phyloP scores from a whole-genome alignment of 2,888 invertebrate genomes.

The Spilarctia lutea region DNA sequence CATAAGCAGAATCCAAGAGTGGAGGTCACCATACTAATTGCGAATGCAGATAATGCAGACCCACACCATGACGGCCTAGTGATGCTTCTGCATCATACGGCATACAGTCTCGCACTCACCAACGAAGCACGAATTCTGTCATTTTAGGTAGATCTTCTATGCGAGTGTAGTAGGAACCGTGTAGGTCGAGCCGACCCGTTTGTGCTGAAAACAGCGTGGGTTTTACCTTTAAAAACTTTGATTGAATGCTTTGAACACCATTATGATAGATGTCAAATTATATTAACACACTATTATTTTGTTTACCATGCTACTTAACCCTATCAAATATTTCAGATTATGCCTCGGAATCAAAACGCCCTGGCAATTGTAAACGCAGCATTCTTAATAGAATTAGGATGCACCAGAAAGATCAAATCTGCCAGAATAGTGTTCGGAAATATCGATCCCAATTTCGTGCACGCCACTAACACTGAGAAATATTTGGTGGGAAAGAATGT shows the following conservation, averaged over 20 bases:
- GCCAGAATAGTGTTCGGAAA: constrained; percentile 90
- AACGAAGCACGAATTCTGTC: too few species aligned
- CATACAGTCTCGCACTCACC: too few species aligned
- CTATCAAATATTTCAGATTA: constrained; percentile 84
- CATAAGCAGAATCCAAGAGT: too few species aligned
- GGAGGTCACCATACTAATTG: too few species aligned
- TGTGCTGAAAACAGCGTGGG: too few species aligned
- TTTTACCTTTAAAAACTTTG: too few species aligned
- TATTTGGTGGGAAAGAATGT: constrained; percentile 78
- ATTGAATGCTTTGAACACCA: neutral
- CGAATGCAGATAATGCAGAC: too few species aligned
- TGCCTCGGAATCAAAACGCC: constrained; percentile 91
- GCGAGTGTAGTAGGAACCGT: too few species aligned
- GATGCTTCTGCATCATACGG: too few species aligned
- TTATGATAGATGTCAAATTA: neutral
- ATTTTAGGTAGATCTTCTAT: too few species aligned
- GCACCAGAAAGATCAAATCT: constrained; percentile 55
- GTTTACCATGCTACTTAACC: neutral
- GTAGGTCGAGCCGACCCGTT: too few species aligned
- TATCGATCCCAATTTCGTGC: constrained; percentile 85
- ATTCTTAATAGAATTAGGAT: constrained; percentile 87
- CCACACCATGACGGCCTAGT: too few species aligned
- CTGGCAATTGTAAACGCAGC: constrained; percentile 92
- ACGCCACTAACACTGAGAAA: constrained; percentile 87
- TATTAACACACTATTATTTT: neutral